These are phyloP conservation scores for Zelostemma sp. DNA, from an alignment of 1,140 invertebrate genomes.

Conservation along the genomic window DNA sequence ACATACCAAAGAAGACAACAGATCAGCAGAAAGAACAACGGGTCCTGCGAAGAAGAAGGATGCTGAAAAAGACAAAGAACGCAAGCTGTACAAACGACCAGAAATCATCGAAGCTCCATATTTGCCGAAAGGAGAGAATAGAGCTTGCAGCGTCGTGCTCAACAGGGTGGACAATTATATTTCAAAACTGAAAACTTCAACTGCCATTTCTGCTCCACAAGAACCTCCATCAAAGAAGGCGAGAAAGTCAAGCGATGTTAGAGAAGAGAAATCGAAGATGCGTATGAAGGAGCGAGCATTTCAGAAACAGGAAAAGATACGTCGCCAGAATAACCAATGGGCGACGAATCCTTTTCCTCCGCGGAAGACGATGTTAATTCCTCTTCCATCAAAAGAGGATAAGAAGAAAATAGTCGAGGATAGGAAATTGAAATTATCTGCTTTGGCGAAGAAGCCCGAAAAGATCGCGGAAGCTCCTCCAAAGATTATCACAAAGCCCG, in stretches of 20 bases:
- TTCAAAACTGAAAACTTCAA: too few species aligned
- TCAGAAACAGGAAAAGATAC: neutral
- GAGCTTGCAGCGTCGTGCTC: neutral
- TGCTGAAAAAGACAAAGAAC: too few species aligned
- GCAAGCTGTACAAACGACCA: slow-evolving; percentile 10
- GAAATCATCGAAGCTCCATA: slow-evolving; percentile 30
- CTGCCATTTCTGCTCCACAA: neutral
- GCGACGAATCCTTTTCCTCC: neutral
- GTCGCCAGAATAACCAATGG: neutral
- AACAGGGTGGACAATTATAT: neutral
- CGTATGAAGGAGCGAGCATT: neutral
- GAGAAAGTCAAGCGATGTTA: slow-evolving; percentile 8
- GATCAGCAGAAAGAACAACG: too few species aligned
- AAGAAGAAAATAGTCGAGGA: neutral
- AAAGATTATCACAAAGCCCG: slow-evolving; percentile 4
- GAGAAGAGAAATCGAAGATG: too few species aligned
- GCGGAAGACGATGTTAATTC: neutral
- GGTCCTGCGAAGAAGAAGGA: too few species aligned
- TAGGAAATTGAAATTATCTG: neutral
- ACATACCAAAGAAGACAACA: too few species aligned
- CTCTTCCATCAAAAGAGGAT: neutral
- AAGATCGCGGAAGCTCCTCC: neutral
- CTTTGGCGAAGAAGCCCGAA: neutral
- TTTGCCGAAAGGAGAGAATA: slow-evolving; percentile 13
- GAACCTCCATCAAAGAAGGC: slow-evolving; percentile 12